Evolutionary conservation across 2,797 vertebrate genomes (phyloP).

Genomic region (Naso thynnoides): DNA sequence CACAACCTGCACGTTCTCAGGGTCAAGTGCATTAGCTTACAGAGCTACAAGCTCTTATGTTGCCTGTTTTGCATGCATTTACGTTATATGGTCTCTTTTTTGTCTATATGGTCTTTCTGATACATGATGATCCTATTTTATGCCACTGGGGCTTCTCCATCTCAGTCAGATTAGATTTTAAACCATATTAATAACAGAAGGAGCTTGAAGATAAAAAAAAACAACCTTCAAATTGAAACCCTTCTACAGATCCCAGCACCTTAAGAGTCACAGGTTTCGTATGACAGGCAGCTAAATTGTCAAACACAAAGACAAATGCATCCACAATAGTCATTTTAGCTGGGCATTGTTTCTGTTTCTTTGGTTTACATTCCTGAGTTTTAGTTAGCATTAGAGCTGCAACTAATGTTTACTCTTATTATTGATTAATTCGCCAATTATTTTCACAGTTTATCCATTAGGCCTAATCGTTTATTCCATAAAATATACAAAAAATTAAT

Average conservation of each 20-base stretch:
- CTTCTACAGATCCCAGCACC: too few species aligned
- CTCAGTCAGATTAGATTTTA: constrained; percentile 44
- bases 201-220: constrained; percentile 37
- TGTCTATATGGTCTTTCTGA: constrained; percentile 35
- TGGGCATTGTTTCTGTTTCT: not conserved
- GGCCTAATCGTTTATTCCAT: too few species aligned
- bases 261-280: too few species aligned
- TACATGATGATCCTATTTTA: constrained; percentile 39
- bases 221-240: constrained; percentile 41
- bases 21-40: constrained; percentile 40
- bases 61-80: constrained; percentile 14
- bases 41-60: constrained; percentile 1
- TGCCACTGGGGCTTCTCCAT: constrained; percentile 15
- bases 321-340: not conserved
- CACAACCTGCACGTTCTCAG: not conserved
- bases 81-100: too few species aligned
- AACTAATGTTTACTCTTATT: too few species aligned
- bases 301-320: not conserved
- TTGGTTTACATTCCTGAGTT: not conserved
- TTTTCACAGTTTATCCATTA: too few species aligned
- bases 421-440: too few species aligned
- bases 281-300: too few species aligned
- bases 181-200: constrained; percentile 8
- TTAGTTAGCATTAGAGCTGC: not conserved
- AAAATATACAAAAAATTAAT: too few species aligned